phyloP scores from a whole-genome alignment of 2,113 vertebrate species.

The Salvelinus alpinus region DNA sequence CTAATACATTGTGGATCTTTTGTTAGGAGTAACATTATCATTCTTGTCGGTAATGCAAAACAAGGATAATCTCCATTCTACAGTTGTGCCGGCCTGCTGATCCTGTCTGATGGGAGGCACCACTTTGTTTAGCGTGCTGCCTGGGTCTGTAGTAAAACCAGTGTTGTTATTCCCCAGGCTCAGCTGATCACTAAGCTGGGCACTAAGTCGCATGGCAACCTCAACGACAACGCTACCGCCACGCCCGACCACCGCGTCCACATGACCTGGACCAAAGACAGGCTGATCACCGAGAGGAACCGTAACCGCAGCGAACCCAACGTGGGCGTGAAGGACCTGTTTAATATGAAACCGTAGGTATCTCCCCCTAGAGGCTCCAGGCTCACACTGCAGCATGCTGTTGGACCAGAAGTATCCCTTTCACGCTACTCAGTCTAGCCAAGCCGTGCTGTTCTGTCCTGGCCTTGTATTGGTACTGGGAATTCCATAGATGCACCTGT shows the following conservation, averaged over 20 bases:
- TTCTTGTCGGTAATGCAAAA: too few species aligned
- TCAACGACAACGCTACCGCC: slow-evolving; percentile 56
- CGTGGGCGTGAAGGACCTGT: slow-evolving; percentile 84
- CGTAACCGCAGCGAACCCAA: slow-evolving; percentile 80
- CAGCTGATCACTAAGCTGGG: slow-evolving; percentile 91
- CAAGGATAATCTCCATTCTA: too few species aligned
- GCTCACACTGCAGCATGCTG: neutral
- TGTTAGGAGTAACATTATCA: too few species aligned
- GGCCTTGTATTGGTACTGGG: too few species aligned
- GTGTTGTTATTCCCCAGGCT: slow-evolving; percentile 68
- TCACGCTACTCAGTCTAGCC: too few species aligned
- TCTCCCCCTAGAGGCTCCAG: neutral
- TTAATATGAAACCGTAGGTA: slow-evolving; percentile 95
- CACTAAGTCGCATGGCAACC: slow-evolving; percentile 76
- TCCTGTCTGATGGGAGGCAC: too few species aligned
- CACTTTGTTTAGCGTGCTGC: too few species aligned
- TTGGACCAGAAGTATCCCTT: neutral
- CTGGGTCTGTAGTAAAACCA: too few species aligned
- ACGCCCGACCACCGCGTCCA: slow-evolving; percentile 68
- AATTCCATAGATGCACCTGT: too few species aligned
- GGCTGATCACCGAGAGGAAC: slow-evolving; percentile 80
- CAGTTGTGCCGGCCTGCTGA: too few species aligned
- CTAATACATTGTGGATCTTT: too few species aligned
- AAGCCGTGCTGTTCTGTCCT: too few species aligned
- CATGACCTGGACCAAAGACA: slow-evolving; percentile 99